Base-by-base conservation (phyloP, 2,113 vertebrate species). In the Aramus guarauna region DNA sequence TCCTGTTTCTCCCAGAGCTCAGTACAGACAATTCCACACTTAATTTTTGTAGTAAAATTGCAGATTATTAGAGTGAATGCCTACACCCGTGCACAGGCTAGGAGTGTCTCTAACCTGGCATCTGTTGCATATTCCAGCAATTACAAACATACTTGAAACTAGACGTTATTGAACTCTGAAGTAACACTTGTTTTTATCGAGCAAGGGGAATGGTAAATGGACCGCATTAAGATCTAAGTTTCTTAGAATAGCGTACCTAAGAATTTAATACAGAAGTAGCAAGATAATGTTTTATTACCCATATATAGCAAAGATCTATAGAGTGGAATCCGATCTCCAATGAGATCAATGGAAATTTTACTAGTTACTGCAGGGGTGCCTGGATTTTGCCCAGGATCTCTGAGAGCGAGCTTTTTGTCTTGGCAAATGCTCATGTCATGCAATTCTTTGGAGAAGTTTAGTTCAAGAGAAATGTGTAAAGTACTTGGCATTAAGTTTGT, bases 391-490 rank as follows among this genome's bases (percentile, higher is more conserved):
- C 55, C 66, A 83, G 59, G 21, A 26, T 68, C 58, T 85, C 67
- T 21, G 20, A 85, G 68, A 78, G 52, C 43, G 52, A 64, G n/a
- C 36, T 93, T 79, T 77, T 52, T 53, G 20, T 55, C 47, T 37
- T 76, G 62, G 71, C 60, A 92, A 75, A 68, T 43, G 34, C 41
- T 55, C 12, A 2, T 62, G 50, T 55, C 76, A 85, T 27, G 16
- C 41, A 58, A 87, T 88, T 82, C 82, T 92, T 75, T 74, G 55
- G n/a, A 81, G 50, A 92, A 83, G 81, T 89, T 75, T 92, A 93
- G 91, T 88, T 92, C 47, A 77, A 90, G 85, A 81, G 72, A 94
- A 90, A 88, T 16, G 43, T 53, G 29, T 66, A 77, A 92, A 58
- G 68, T 56, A 48, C 37, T 94, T 92, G 52, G 62, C 85, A 62